Percentiles rank a stretch among this genome's conserved stretches.
These are phyloP conservation scores for Lutjanus argentimaculatus DNA, from an alignment of 2,797 vertebrate genomes.

Conservation along the genomic window DNA sequence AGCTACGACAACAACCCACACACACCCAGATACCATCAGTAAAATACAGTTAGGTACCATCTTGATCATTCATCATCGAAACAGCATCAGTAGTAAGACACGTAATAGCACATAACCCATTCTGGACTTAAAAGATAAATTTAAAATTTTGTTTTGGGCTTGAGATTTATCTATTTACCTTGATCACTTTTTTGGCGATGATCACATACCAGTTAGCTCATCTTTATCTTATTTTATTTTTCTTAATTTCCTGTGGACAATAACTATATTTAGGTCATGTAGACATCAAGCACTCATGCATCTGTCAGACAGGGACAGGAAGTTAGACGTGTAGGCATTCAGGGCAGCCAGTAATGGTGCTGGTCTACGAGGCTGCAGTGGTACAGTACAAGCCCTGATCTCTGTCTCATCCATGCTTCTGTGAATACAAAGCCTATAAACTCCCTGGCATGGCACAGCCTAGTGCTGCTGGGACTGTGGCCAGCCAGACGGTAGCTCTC, in stretches of 20 bases:
- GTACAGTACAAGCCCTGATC: slow-evolving; percentile 84
- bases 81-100: slow-evolving; percentile 57
- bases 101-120: slow-evolving; percentile 57
- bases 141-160: slow-evolving; percentile 54
- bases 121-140: slow-evolving; percentile 50
- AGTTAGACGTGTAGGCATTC: slow-evolving; percentile 76
- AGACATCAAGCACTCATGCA: slow-evolving; percentile 84
- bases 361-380: slow-evolving; percentile 70
- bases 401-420: slow-evolving; percentile 88
- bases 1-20: slow-evolving; percentile 74
- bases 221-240: slow-evolving; percentile 78
- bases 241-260: slow-evolving; percentile 72
- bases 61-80: slow-evolving; percentile 52
- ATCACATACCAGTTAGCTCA: slow-evolving; percentile 84
- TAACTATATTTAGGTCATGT: slow-evolving; percentile 78
- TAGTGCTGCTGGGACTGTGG: slow-evolving; percentile 69
- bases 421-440: slow-evolving; percentile 88
- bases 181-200: slow-evolving; percentile 76
- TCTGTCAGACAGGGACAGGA: slow-evolving; percentile 74
- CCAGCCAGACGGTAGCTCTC: slow-evolving; percentile 89
- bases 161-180: slow-evolving; percentile 68
- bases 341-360: slow-evolving; percentile 85
- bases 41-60: slow-evolving; percentile 56
- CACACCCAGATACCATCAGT: slow-evolving; percentile 60
- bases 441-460: slow-evolving; percentile 80